Evolutionary conservation across 2,888 invertebrate species (phyloP).

Genomic region (Sicus ferrugineus): DNA sequence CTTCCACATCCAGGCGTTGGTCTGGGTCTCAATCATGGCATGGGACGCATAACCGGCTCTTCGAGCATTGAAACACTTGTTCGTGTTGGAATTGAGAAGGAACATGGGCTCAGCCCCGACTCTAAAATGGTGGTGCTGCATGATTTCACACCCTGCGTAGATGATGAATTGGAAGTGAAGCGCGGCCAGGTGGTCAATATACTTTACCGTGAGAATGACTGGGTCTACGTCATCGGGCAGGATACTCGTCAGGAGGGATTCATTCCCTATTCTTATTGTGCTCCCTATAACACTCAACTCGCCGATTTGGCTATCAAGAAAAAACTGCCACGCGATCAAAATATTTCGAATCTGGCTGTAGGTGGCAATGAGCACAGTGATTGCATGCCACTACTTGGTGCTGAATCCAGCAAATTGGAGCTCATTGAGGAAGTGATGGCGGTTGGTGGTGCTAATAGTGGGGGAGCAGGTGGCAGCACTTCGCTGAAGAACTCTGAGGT

Average conservation of each 20-base stretch:
- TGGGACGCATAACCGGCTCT: slow-evolving; percentile 93
- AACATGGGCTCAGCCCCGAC: slow-evolving; percentile 89
- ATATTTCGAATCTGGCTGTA: slow-evolving; percentile 22
- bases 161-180: slow-evolving; percentile 89
- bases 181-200: slow-evolving; percentile 94
- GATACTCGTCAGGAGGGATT: slow-evolving; percentile 92
- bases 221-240: slow-evolving; percentile 94
- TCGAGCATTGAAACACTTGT: slow-evolving; percentile 76
- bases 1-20: slow-evolving; percentile 71
- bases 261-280: slow-evolving; percentile 93
- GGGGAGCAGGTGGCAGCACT: slow-evolving; percentile 38
- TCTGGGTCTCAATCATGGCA: slow-evolving; percentile 76
- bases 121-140: slow-evolving; percentile 95
- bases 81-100: slow-evolving; percentile 82
- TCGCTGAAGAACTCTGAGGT: slow-evolving; percentile 64
- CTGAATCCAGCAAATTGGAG: slow-evolving; percentile 50
- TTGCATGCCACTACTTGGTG: slow-evolving; percentile 49
- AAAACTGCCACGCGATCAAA: slow-evolving; percentile 78
- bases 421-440: slow-evolving; percentile 54
- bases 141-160: slow-evolving; percentile 94
- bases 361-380: slow-evolving; percentile 47
- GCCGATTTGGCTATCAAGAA: slow-evolving; percentile 86
- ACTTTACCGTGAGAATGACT: slow-evolving; percentile 93
- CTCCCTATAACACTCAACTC: slow-evolving; percentile 78
- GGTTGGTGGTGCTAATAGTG: slow-evolving; percentile 35